Evolutionary conservation across 2,797 vertebrate species (phyloP).

Genomic region (Serranus cabrilla): DNA sequence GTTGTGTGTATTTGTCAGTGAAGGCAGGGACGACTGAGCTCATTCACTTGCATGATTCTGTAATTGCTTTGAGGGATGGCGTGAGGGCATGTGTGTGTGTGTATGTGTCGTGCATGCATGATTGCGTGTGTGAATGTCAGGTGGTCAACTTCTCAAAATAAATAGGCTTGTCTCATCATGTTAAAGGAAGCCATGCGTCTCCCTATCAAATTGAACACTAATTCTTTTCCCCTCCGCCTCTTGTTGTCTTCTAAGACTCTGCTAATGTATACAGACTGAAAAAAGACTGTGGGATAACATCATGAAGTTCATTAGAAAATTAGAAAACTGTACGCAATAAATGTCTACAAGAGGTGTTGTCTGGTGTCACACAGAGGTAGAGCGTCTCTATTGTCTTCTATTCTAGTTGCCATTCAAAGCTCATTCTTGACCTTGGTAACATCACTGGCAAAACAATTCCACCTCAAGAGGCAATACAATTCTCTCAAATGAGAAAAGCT

Average conservation of each 20-base stretch:
- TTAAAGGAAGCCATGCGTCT: conserved; percentile 47
- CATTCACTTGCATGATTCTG: conserved; percentile 62
- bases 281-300: neutral
- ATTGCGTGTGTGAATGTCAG: conserved; percentile 34
- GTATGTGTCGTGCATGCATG: neutral
- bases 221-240: conserved; percentile 18
- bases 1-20: conserved; percentile 57
- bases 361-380: neutral
- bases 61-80: conserved; percentile 61
- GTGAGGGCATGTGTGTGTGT: conserved; percentile 9
- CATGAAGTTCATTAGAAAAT: conserved; percentile 14
- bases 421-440: neutral
- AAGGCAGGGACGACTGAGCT: conserved; percentile 46
- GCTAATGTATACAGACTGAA: neutral
- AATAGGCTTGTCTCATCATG: conserved; percentile 45
- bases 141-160: conserved; percentile 51
- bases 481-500: conserved; percentile 2
- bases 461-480: neutral
- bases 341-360: conserved; percentile 7
- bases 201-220: conserved; percentile 50
- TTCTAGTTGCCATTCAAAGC: neutral
- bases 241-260: neutral
- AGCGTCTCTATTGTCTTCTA: neutral
- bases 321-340: conserved; percentile 1
- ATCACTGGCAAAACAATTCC: neutral